A percentile compares a stretch with the other conserved stretches of the same genome.
phyloP scores from a whole-genome alignment of 2,888 invertebrate species.

The Congeria kusceri region DNA sequence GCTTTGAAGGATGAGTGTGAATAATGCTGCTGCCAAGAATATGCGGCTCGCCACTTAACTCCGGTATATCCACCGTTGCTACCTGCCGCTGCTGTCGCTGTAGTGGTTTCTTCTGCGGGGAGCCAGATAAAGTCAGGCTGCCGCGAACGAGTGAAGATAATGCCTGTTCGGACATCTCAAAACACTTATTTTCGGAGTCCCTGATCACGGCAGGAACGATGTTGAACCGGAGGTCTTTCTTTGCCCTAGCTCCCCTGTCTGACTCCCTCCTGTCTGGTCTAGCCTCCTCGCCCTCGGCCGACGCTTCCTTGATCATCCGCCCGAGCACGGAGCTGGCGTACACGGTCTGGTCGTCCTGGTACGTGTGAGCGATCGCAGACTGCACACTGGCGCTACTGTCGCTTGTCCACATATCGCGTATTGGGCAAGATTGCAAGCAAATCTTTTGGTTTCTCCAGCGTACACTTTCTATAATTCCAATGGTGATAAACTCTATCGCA shows the following conservation, averaged over 20 bases:
- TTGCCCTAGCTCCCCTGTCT: constrained; percentile 44
- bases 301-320: constrained; percentile 69
- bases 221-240: constrained; percentile 69
- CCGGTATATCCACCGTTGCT: constrained; percentile 10
- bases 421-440: constrained; percentile 68
- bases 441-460: constrained; percentile 72
- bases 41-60: constrained; percentile 27
- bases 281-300: constrained; percentile 59
- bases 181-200: constrained; percentile 54
- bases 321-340: constrained; percentile 68
- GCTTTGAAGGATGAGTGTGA: background rate
- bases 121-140: constrained; percentile 48
- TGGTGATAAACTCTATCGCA: constrained; percentile 64
- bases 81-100: constrained; percentile 17
- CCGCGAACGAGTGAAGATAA: constrained; percentile 56
- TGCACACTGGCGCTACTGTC: background rate
- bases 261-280: constrained; percentile 11
- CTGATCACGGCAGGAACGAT: constrained; percentile 64
- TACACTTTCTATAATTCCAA: constrained; percentile 67
- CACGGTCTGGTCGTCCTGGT: constrained; percentile 52
- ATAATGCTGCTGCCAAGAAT: background rate
- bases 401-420: constrained; percentile 19
- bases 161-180: constrained; percentile 55
- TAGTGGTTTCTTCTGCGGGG: constrained; percentile 14
- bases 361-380: background rate